Evolutionary conservation across 2,113 vertebrate species (phyloP), one percentile per base, ranked within the genome.

Genomic region (Limnothrissa miodon): DNA sequence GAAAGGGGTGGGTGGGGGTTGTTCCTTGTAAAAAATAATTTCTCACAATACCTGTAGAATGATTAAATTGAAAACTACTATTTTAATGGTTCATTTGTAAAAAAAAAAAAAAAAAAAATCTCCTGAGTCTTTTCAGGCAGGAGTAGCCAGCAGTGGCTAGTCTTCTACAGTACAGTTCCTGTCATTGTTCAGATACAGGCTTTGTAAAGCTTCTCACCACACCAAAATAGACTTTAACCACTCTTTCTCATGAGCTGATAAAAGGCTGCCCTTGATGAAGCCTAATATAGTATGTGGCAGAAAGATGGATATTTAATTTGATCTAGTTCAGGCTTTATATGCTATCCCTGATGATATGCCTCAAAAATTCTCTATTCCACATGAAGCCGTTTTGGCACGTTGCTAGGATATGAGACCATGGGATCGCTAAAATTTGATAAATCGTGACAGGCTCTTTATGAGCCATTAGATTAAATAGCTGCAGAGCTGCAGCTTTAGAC

Each of bases 381-480:
- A 36, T 39, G 13, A 39, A 36, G 74, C 39, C 74, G 62, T 45
- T n/a, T n/a, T 5, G 39, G 62, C 70, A 39, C 39, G n/a, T 81
- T 79, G 21, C 81, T 83, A 80, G 70, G 78, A 78, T 82, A 42
- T 80, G 78, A 33, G 59, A 17, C 59, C 42, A 7, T 29, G 11
- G 10, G 39, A 80, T 78, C 36, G 39, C 74, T 33, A 53, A 78
- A 29, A 19, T 11, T 48, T 78, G 9, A 78, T 10, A 33, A 15
- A 74, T 74, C 33, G 33, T 78, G 80, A 48, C 56, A 80, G 15
- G 66, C 23, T 53, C 45, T 80, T 39, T 80, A 59, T 80, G 66
- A 33, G 45, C 23, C 9, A 15, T 29, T 81, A 81, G 39, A 39
- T 39, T 13, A 33, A 56, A 62, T n/a, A 62, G 80, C 66, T 74